Base-by-base conservation (phyloP, 2,888 invertebrate genomes). In the Athripsodes cinereus region DNA sequence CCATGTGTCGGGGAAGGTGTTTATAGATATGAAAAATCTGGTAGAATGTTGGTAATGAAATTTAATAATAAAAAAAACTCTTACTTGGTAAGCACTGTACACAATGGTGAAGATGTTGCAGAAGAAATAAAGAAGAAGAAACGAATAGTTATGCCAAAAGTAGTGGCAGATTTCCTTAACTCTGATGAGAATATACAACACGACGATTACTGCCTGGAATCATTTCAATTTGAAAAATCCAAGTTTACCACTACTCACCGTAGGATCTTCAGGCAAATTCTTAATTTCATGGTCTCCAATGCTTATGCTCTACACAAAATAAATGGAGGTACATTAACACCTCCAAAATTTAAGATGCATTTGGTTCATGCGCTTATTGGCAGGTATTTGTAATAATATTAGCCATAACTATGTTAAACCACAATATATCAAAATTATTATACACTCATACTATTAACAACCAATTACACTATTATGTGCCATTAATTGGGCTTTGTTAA, bases 281-380 rank as follows among this genome's bases (percentile, higher is more conserved):
- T 48, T 19, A 47, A 54, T 16, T 44, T 54, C 26, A 47, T 54
- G 16, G 54, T 54, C 11, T 54, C 54, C 11, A 54, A 54, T 10
- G 47, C 54, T 10, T 47, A 54, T 18, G 48, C 54, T 10, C 26
- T 54, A 11, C 47, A 54, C 48, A 47, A 6, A 6, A 20, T 47
- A 10, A 47, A 47, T 20, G 47, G 47, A 8, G 47, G 47, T 5
- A 20, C 19, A 10, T 8, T 47, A 3, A 47, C 8, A 20, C 13
- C 3, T 47, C 3, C 21, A 3, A 47, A 47, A 19, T 47, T 47
- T 16, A 47, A 47, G 47, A 47, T 21, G 21, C 3, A n/a, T 3
- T 21, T 47, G 19, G 2, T 2, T 19, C 3, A 47, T 19, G 47
- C 47, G 3, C 21, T 47, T 18, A 8, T 47, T 18, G 21, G 19